Percentiles rank a stretch among this genome's conserved stretches.
These are phyloP conservation scores for Syngnathus rostellatus DNA, from an alignment of 2,797 vertebrate genomes.

Conservation along the genomic window DNA sequence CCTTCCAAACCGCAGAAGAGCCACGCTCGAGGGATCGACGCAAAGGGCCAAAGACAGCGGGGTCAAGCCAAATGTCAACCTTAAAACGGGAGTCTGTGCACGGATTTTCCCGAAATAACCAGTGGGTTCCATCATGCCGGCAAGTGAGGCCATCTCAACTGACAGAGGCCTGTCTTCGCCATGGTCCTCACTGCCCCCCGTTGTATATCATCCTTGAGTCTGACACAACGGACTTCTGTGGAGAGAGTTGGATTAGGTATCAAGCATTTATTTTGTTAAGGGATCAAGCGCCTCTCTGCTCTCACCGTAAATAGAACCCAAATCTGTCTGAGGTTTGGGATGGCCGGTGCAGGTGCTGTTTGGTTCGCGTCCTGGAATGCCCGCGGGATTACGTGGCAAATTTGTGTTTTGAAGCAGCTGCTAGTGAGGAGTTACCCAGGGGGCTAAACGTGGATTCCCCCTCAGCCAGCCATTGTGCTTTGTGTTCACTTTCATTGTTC, in stretches of 20 bases:
- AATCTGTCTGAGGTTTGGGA: slow-evolving; percentile 55
- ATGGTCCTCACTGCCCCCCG: slow-evolving; percentile 30
- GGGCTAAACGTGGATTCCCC: slow-evolving; percentile 75
- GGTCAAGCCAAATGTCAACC: slow-evolving; percentile 22
- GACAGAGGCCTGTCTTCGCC: slow-evolving; percentile 48
- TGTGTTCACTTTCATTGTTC: slow-evolving; percentile 57
- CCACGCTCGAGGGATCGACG: slow-evolving; percentile 5
- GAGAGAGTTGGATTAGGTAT: slow-evolving; percentile 64
- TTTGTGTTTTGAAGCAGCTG: slow-evolving; percentile 83
- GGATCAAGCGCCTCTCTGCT: slow-evolving; percentile 75
- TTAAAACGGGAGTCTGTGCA: slow-evolving; percentile 10
- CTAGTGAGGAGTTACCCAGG: slow-evolving; percentile 73
- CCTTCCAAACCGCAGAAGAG: background rate
- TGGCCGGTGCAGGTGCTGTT: slow-evolving; percentile 66
- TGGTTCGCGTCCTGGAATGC: slow-evolving; percentile 79
- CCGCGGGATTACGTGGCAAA: slow-evolving; percentile 72
- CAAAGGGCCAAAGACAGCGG: slow-evolving; percentile 27
- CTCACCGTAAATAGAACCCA: slow-evolving; percentile 73
- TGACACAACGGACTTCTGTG: slow-evolving; percentile 69
- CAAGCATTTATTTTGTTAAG: slow-evolving; percentile 75
- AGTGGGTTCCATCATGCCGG: slow-evolving; percentile 33
- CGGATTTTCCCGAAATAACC: slow-evolving; percentile 40
- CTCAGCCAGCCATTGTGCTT: slow-evolving; percentile 33
- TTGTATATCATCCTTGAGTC: slow-evolving; percentile 63
- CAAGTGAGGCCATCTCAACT: slow-evolving; percentile 26